These are phyloP conservation scores for Bombyx mori DNA, from an alignment of 1,140 invertebrate species.

Conservation along the genomic window DNA sequence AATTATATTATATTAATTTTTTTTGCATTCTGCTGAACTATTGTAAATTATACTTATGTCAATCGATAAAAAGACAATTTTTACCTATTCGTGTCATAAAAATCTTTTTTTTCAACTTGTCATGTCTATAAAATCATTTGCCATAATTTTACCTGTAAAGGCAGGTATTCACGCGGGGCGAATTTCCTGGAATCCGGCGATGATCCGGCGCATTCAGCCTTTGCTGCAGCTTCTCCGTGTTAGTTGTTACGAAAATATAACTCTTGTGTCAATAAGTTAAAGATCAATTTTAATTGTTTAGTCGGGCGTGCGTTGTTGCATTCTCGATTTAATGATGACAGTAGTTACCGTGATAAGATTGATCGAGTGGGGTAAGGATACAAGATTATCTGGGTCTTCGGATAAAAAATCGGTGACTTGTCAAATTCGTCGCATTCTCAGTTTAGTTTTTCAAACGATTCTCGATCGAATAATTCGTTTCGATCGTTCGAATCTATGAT, in stretches of 20 bases:
- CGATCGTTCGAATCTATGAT: slow-evolving; percentile 16
- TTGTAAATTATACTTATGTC: too few relatives aligned
- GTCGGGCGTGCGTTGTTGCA: not conserved
- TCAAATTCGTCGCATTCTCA: slow-evolving; percentile 66
- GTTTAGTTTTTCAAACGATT: slow-evolving; percentile 32
- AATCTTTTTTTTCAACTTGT: not conserved
- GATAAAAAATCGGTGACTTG: slow-evolving; percentile 67
- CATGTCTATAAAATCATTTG: slow-evolving; percentile 11
- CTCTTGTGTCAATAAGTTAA: too few relatives aligned
- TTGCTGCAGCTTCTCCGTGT: slow-evolving; percentile 26
- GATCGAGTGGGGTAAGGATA: slow-evolving; percentile 66
- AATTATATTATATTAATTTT: too few relatives aligned
- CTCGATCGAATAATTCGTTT: slow-evolving; percentile 37
- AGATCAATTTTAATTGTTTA: not conserved
- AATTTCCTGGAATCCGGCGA: slow-evolving; percentile 69
- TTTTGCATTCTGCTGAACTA: too few relatives aligned
- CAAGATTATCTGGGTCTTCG: slow-evolving; percentile 56
- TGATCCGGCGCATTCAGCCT: slow-evolving; percentile 57
- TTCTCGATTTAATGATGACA: slow-evolving; percentile 8
- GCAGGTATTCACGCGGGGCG: slow-evolving; percentile 67
- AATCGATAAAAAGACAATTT: too few relatives aligned
- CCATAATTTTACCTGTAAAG: slow-evolving; percentile 49
- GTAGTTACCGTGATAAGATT: slow-evolving; percentile 64
- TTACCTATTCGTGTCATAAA: too few relatives aligned
- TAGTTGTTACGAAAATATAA: too few relatives aligned